Base-by-base conservation (phyloP, 2,113 vertebrate species). In the Xyliphius kryptos region DNA sequence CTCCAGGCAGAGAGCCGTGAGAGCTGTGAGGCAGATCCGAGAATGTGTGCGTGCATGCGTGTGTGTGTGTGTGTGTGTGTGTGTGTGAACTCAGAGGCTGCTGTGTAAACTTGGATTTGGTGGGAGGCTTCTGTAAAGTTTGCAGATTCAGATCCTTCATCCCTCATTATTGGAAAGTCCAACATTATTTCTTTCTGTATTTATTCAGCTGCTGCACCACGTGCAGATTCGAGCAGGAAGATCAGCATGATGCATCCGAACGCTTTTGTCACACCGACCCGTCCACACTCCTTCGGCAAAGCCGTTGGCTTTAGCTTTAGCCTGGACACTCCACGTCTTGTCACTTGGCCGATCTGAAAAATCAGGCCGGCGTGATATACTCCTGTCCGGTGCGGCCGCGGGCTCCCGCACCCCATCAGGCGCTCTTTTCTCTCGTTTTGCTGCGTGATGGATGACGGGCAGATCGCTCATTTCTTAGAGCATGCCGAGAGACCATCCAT, bases 381-480 rank as follows among this genome's bases (percentile, higher is more conserved):
- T 61, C 40, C 4, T 2, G 22, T 40, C 37, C 20, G 1, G 51
- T 44, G 38, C 11, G 43, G 56, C 65, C 56, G 26, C 49, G 37
- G 22, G 8, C 19, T 46, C 58, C 22, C 40, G 53, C 48, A 46
- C 47, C 37, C 5, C 36, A 26, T 51, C 50, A 54, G 56, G 53
- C 36, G 51, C 50, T 62, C 58, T 70, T 74, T 72, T 67, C 47
- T 64, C 69, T 69, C 63, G 47, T 70, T 73, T 72, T 61, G 26
- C 19, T n/a, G 40, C 22, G 46, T 74, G 72, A 77, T 74, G 67
- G 63, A 77, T 74, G 63, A 67, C 49, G 63, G 63, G 55, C 41
- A 48, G 63, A 74, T 69, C 67, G 66, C 44, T 69, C 69, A 72
- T 74, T 72, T 69, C 69, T 72, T 72, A 72, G 72, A 69, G 71